Conservation (phyloP, 2,113 vertebrate genomes). For the Hiodon tergisus region DNA sequence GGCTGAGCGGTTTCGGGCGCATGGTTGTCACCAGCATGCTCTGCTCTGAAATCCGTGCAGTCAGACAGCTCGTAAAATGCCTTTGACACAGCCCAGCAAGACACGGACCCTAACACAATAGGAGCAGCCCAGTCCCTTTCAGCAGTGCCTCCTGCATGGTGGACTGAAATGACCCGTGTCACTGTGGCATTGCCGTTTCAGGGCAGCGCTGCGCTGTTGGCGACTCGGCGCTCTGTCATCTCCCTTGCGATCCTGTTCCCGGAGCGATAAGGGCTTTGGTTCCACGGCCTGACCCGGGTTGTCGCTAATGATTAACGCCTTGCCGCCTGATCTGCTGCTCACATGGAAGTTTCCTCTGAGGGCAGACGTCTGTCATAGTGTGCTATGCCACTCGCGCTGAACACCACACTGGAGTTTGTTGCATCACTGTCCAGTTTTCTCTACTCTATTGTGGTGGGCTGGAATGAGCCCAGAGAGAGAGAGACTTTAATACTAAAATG, state of each 20-base stretch:
- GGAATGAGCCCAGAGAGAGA: too few species aligned
- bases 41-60: too few species aligned
- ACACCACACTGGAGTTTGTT: neutral
- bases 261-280: neutral
- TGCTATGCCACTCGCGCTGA: neutral
- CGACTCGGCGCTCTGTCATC: constrained; percentile 1
- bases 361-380: neutral
- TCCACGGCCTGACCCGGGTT: neutral
- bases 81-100: too few species aligned
- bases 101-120: too few species aligned
- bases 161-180: neutral
- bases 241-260: neutral
- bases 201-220: neutral
- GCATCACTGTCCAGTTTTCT: neutral
- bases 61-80: too few species aligned
- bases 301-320: constrained; percentile 17
- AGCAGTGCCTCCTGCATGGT: neutral
- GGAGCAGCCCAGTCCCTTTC: neutral
- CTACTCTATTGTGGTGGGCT: neutral
- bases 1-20: too few species aligned
- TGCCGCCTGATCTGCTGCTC: neutral
- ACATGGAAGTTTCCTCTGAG: neutral
- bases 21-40: too few species aligned
- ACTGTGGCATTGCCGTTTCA: neutral
- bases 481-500: too few species aligned